Conservation (phyloP, 2,888 invertebrate species). For the Kuschelorhynchus macadamiae region DNA sequence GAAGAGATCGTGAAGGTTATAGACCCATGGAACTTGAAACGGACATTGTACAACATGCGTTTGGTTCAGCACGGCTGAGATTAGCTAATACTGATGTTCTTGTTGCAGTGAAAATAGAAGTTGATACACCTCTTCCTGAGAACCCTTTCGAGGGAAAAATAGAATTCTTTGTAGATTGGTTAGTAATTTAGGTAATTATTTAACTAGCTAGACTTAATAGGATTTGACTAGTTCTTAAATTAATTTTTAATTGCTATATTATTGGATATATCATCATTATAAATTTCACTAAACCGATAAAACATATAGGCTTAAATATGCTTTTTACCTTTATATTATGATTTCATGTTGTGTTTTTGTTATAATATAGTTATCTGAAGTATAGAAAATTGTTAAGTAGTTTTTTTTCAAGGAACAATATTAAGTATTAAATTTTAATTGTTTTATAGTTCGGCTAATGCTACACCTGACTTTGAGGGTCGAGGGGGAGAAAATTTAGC, state of each 20-base stretch:
- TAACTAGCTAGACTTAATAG: too few species aligned
- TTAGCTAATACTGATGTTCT: slow-evolving; percentile 94
- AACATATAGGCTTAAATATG: too few species aligned
- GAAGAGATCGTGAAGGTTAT: slow-evolving; percentile 84
- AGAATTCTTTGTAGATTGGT: slow-evolving; percentile 98
- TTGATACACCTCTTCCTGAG: slow-evolving; percentile 83
- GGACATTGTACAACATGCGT: slow-evolving; percentile 86
- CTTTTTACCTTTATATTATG: too few species aligned
- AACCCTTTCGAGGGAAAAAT: slow-evolving; percentile 87
- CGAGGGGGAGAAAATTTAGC: slow-evolving; percentile 94
- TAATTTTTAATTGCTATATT: too few species aligned
- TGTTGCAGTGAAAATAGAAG: slow-evolving; percentile 92
- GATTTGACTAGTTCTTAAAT: too few species aligned
- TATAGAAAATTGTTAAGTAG: too few species aligned
- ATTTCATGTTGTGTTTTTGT: too few species aligned
- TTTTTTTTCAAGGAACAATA: too few species aligned
- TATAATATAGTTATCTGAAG: too few species aligned
- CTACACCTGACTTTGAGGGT: slow-evolving; percentile 96
- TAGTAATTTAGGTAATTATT: slow-evolving; percentile 61
- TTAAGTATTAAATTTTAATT: too few species aligned
- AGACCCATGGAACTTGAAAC: slow-evolving; percentile 90
- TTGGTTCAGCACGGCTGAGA: slow-evolving; percentile 87
- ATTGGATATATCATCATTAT: too few species aligned
- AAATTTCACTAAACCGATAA: too few species aligned
- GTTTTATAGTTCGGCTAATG: slow-evolving; percentile 90